A percentile compares a stretch with the other conserved stretches of the same genome.
Evolutionary conservation across 2,113 vertebrate species (phyloP).

Genomic region (Oriolus oriolus): DNA sequence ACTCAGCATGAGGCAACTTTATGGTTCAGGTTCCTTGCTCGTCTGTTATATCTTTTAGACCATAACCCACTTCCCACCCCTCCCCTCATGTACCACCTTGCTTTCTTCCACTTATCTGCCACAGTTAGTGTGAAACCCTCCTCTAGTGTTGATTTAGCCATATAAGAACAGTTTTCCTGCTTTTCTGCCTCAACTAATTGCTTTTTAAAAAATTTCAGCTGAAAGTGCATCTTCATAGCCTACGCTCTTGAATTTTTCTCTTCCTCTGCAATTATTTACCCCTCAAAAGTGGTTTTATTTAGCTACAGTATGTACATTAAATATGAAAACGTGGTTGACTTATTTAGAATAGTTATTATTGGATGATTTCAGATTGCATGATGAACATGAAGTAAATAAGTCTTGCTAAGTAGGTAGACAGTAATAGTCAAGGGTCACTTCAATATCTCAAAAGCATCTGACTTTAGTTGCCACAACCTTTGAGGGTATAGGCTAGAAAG

Average conservation of each 20-base stretch:
- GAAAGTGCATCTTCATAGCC: conserved; percentile 60
- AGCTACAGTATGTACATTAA: conserved; percentile 56
- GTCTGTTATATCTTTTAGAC: neutral
- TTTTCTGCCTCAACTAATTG: conserved; percentile 26
- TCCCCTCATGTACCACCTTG: neutral
- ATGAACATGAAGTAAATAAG: conserved; percentile 33
- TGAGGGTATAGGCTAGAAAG: neutral
- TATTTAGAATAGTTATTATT: conserved; percentile 62
- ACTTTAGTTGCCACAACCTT: neutral
- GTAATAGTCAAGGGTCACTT: conserved; percentile 22
- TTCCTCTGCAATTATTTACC: conserved; percentile 66
- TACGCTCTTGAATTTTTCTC: conserved; percentile 59
- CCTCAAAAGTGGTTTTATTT: conserved; percentile 56
- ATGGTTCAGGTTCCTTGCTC: neutral
- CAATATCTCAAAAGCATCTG: neutral
- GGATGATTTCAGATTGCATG: conserved; percentile 47
- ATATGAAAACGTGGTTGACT: conserved; percentile 46
- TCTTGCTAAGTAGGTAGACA: conserved; percentile 17
- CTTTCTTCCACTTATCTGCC: neutral
- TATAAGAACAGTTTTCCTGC: neutral
- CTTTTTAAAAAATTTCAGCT: conserved; percentile 54
- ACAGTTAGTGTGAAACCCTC: neutral
- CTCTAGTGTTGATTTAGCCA: neutral
- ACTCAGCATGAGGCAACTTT: neutral
- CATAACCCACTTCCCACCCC: neutral